These are phyloP conservation scores for Phocoena phocoena DNA, from an alignment of 2,113 vertebrate genomes.

Conservation along the genomic window DNA sequence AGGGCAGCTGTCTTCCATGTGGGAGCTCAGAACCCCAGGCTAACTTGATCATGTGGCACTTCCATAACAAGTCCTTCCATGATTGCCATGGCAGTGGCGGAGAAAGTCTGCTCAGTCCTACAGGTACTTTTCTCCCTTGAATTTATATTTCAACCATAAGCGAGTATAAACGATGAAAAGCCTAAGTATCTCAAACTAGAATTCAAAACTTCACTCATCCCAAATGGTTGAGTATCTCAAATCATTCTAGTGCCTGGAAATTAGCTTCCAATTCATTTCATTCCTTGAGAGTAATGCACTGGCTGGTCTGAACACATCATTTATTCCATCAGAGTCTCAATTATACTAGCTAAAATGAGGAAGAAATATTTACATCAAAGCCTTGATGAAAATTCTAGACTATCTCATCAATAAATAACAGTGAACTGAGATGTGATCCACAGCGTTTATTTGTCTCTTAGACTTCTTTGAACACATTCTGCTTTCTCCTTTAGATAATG, in stretches of 20 bases:
- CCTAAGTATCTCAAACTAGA: background rate
- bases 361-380: conserved; percentile 15
- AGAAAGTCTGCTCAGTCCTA: background rate
- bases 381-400: background rate
- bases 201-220: background rate
- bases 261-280: background rate
- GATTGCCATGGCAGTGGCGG: background rate
- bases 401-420: background rate
- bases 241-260: background rate
- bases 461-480: background rate
- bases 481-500: conserved; percentile 12
- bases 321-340: background rate
- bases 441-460: background rate
- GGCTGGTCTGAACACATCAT: background rate
- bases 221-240: background rate
- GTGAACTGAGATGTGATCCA: background rate
- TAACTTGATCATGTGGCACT: background rate
- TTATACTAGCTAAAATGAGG: background rate
- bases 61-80: background rate
- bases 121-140: background rate
- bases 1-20: conserved; percentile 73
- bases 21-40: conserved; percentile 16
- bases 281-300: background rate
- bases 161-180: background rate
- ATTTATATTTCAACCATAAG: background rate